Evolutionary conservation across 2,113 vertebrate genomes (phyloP).

Genomic region (Chaetodon auriga): DNA sequence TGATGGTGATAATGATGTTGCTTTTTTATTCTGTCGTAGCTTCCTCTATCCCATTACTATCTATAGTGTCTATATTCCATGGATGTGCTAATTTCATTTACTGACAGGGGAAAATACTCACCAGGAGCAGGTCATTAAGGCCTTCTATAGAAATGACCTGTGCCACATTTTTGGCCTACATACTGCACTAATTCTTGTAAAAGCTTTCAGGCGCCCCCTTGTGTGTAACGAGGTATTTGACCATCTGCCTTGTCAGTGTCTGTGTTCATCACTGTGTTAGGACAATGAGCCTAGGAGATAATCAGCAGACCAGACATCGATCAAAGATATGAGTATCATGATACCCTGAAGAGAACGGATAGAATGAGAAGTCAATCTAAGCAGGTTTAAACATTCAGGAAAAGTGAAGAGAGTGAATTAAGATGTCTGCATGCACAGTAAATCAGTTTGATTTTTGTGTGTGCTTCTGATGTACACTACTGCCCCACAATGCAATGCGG

Average conservation of each 20-base stretch:
- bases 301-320: background rate
- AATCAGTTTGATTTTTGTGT: background rate
- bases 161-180: background rate
- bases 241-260: too few species aligned
- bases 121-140: background rate
- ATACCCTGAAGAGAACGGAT: background rate
- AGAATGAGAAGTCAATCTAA: background rate
- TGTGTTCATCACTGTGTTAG: background rate
- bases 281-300: too few species aligned
- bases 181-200: background rate
- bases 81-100: background rate
- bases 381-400: background rate
- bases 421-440: background rate
- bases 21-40: too few species aligned
- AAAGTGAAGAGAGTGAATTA: too few species aligned
- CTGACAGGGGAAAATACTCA: conserved; percentile 9
- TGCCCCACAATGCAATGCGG: background rate
- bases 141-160: background rate
- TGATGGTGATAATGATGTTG: too few species aligned
- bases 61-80: background rate
- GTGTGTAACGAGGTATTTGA: conserved; percentile 18
- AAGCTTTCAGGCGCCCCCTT: conserved; percentile 46
- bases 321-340: background rate
- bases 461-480: background rate
- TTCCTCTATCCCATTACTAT: background rate